Evolutionary conservation across 2,888 invertebrate genomes (phyloP).

Genomic region (Hofmannophila pseudospretella): DNA sequence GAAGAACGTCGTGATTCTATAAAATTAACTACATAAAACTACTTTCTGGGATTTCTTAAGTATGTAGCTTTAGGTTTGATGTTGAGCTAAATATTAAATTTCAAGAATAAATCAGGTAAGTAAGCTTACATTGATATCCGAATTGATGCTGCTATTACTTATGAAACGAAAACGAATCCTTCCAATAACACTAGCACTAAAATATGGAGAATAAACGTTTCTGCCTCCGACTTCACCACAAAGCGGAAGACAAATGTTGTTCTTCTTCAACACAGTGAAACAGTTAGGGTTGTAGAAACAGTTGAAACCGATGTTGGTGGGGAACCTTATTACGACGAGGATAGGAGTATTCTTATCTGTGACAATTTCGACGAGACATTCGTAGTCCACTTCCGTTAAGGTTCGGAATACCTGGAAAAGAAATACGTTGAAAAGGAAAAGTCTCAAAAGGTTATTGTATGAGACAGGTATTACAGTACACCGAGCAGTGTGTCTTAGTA

Average conservation of each 20-base stretch:
- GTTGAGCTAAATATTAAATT: no score
- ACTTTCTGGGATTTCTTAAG: no score
- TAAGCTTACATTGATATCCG: conserved; percentile 52
- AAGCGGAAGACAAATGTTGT: conserved; percentile 33
- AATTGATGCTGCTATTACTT: conserved; percentile 62
- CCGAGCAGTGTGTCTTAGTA: no score
- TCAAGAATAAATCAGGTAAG: no score
- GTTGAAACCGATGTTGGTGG: conserved; percentile 37
- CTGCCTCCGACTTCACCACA: conserved; percentile 36
- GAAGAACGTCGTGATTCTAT: no score
- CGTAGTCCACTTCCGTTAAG: conserved; percentile 45
- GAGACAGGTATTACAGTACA: no score
- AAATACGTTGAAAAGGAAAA: no score
- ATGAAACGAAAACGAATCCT: conserved; percentile 48
- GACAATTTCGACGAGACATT: conserved; percentile 51
- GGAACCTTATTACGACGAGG: conserved; percentile 50
- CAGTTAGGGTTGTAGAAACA: conserved; percentile 44
- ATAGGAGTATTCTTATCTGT: conserved; percentile 28
- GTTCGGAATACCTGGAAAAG: conserved; percentile 57
- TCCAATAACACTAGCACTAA: conserved; percentile 33
- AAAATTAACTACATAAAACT: no score
- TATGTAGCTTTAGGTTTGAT: no score
- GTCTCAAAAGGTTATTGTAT: no score
- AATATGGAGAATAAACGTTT: conserved; percentile 27
- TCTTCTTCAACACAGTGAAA: conserved; percentile 42